phyloP scores from a whole-genome alignment of 2,888 invertebrate genomes.

The Notodromas monacha region DNA sequence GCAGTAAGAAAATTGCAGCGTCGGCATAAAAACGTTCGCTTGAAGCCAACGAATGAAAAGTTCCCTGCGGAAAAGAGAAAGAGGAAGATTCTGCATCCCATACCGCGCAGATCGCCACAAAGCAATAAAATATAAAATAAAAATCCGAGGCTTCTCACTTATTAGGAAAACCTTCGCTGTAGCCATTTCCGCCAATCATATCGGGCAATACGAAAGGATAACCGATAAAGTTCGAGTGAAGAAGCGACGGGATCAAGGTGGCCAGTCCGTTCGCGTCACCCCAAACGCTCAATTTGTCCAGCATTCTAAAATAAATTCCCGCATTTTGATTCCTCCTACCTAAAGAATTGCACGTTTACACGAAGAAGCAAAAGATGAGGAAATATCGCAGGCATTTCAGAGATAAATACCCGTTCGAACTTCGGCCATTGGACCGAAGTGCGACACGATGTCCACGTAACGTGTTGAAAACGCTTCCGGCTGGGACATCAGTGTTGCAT shows the following conservation, averaged over 20 bases:
- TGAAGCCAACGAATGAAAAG: constrained; percentile 44
- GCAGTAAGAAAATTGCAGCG: constrained; percentile 39
- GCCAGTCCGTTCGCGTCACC: constrained; percentile 31
- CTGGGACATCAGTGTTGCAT: background rate
- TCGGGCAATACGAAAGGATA: constrained; percentile 42
- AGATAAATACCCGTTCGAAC: no score
- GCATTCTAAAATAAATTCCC: constrained; percentile 36
- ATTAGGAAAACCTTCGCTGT: constrained; percentile 16
- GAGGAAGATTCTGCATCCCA: no score
- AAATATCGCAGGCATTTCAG: no score
- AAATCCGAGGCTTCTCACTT: no score
- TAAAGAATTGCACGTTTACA: no score
- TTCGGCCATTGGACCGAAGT: constrained; percentile 26
- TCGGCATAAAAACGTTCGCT: constrained; percentile 38
- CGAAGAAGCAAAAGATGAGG: no score
- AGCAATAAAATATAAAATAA: no score
- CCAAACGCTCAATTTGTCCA: constrained; percentile 35
- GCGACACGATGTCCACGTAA: constrained; percentile 12
- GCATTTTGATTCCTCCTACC: constrained; percentile 33
- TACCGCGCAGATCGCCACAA: no score
- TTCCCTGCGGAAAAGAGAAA: constrained; percentile 13
- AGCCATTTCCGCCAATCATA: constrained; percentile 27
- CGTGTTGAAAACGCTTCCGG: constrained; percentile 8
- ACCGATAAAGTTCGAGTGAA: constrained; percentile 26
- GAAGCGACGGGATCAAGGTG: constrained; percentile 33